Conservation (phyloP, 2,888 invertebrate genomes). For the Sminthurinus aureus region DNA sequence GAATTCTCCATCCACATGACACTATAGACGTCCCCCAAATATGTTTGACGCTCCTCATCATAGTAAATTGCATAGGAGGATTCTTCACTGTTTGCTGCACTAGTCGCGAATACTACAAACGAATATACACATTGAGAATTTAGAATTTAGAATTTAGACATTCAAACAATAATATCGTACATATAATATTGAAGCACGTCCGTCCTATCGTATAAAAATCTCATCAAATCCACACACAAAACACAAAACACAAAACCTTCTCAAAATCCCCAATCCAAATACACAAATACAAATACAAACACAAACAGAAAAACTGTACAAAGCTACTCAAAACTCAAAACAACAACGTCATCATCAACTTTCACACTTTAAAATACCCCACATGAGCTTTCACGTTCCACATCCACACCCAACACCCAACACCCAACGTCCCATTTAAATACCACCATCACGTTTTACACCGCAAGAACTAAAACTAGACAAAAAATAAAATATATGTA, state of each 20-base stretch:
- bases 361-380: too few relatives aligned
- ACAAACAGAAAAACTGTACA: too few relatives aligned
- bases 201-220: constrained; percentile 28
- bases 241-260: too few relatives aligned
- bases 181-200: constrained; percentile 22
- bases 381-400: too few relatives aligned
- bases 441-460: not conserved
- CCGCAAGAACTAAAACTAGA: not conserved
- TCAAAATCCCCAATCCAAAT: too few relatives aligned
- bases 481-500: too few relatives aligned
- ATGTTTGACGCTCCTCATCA: constrained; percentile 65
- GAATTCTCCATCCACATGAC: constrained; percentile 72
- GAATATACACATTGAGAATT: too few relatives aligned
- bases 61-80: constrained; percentile 70
- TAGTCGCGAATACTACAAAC: constrained; percentile 68
- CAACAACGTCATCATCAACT: constrained; percentile 27
- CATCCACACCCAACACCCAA: too few relatives aligned
- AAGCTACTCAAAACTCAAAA: too few relatives aligned
- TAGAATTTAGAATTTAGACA: not conserved
- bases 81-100: constrained; percentile 69
- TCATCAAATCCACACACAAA: constrained; percentile 21
- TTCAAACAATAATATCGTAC: not conserved
- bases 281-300: too few relatives aligned
- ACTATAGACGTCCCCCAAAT: constrained; percentile 70
- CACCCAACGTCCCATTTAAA: not conserved